Conservation (phyloP, 2,113 vertebrate species). For the Daubentonia madagascariensis region DNA sequence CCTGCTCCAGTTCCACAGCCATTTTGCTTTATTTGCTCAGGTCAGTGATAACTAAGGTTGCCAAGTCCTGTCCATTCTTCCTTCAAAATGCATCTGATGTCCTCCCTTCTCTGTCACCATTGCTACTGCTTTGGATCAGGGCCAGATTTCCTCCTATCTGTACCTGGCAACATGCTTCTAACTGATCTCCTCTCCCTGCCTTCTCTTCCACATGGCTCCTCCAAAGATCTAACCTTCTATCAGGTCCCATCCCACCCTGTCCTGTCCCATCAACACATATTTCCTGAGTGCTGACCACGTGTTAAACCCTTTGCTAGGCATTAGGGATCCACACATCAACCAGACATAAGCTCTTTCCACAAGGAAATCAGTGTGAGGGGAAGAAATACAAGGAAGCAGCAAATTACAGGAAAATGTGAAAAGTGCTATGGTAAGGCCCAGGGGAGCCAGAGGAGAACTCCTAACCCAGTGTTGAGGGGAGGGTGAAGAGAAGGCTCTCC, state of each 20-base stretch:
- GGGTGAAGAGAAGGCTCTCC: neutral
- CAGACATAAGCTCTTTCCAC: conserved; percentile 2
- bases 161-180: neutral
- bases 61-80: neutral
- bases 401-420: neutral
- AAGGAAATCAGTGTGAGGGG: neutral
- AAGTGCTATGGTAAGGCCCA: neutral
- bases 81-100: conserved; percentile 3
- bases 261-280: neutral
- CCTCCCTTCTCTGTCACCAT: neutral
- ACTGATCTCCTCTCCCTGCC: neutral
- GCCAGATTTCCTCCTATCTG: neutral
- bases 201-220: conserved; percentile 12
- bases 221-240: neutral
- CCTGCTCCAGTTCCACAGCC: neutral
- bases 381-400: conserved; percentile 19
- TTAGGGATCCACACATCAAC: neutral
- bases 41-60: neutral
- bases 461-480: neutral
- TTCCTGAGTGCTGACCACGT: neutral
- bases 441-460: conserved; percentile 2
- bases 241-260: neutral
- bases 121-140: neutral
- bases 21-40: conserved; percentile 16
- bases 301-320: neutral